A percentile compares a stretch with the other conserved stretches of the same genome.
These are phyloP conservation scores for Chrysina gloriosa DNA, from an alignment of 2,888 invertebrate species.

Conservation along the genomic window DNA sequence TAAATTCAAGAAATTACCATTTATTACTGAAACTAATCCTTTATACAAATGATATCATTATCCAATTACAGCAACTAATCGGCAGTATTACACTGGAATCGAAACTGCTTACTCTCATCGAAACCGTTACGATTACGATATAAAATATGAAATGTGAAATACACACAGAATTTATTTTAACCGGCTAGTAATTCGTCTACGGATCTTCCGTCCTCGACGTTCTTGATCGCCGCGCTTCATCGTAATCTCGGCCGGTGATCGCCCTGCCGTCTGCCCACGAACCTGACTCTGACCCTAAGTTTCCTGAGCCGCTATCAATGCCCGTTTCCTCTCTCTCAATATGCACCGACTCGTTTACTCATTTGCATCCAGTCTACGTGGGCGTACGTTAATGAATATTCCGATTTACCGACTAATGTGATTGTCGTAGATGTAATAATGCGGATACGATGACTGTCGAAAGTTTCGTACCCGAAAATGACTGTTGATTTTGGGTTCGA, in stretches of 20 bases:
- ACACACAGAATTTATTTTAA: neutral
- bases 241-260: constrained; percentile 41
- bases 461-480: neutral
- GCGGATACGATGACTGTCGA: neutral
- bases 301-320: constrained; percentile 43
- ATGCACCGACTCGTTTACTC: constrained; percentile 41
- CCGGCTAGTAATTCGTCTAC: constrained; percentile 20
- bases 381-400: constrained; percentile 47
- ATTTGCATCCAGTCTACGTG: constrained; percentile 44
- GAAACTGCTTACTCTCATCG: no score
- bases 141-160: no score
- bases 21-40: no score
- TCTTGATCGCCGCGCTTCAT: constrained; percentile 8
- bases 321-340: constrained; percentile 42
- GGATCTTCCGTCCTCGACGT: neutral
- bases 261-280: constrained; percentile 42
- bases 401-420: constrained; percentile 42
- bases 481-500: no score
- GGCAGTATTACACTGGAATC: no score
- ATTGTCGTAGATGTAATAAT: constrained; percentile 14
- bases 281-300: constrained; percentile 44
- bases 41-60: no score
- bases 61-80: no score
- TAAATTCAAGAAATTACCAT: no score
- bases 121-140: no score